Base-by-base conservation (phyloP, 2,888 invertebrate species). In the Euproctis similis region DNA sequence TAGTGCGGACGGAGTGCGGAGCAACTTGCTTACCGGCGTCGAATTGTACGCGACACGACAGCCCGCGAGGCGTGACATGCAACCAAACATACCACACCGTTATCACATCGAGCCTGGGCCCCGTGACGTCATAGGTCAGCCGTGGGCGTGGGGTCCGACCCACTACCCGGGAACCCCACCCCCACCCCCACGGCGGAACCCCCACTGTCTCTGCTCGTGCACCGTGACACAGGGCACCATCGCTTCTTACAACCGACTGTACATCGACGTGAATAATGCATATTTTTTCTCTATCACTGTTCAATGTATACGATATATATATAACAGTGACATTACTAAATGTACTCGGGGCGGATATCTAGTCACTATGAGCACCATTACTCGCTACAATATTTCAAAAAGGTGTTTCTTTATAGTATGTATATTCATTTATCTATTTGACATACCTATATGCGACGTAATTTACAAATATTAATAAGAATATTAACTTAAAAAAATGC, bases 51-150 rank as follows among this genome's bases (percentile, higher is more conserved):
- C 39, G 34, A 45, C 56, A 43, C 58, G 58, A 36, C 59, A 31
- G 55, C 51, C 44, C 57, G 52, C 56, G 50, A 55, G 53, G 41
- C 61, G 59, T 39, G 48, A 78, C 77, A 77, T 77, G 74, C 76
- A 76, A 77, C 68, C 72, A 75, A 70, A 72, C 72, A 74, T 42
- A 64, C 61, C 65, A 55, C 60, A 41, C 44, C 58, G 60, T 60
- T 57, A 59, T 43, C 50, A 54, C 59, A 54, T 49, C 51, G 39
- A 42, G 34, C 18, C 31, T 11, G 10, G 8, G 6, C 9, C 21
- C 21, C 21, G 5, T 4, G 8, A 19, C 7, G 7, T 8, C n/a
- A 21, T 11, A 6, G 10, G 21, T 5, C 21, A 9, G 21, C 21
- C 8, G 10, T 9, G 21, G 21, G 21, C 4, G 4, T 7, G 10